phyloP scores from a whole-genome alignment of 2,888 invertebrate genomes.

The Omphaloscelis lunosa region DNA sequence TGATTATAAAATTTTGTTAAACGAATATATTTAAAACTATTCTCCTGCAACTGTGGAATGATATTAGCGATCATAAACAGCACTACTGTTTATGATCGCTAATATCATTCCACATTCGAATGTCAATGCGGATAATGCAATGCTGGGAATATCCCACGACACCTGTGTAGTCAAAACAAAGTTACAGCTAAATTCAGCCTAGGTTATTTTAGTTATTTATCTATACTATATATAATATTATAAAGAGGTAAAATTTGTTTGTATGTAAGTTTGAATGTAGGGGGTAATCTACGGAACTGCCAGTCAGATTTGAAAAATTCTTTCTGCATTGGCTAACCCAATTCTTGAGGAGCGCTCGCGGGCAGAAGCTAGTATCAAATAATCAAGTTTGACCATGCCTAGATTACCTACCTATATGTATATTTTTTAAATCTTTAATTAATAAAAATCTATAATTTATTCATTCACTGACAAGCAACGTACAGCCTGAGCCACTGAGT shows the following conservation, averaged over 20 bases:
- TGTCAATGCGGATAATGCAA: constrained; percentile 29
- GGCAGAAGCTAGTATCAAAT: not conserved
- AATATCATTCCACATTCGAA: constrained; percentile 18
- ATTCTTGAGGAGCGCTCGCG: too few relatives aligned
- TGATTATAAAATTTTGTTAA: not conserved
- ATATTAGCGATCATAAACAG: too few relatives aligned
- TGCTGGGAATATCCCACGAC: constrained; percentile 22
- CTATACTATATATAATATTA: too few relatives aligned
- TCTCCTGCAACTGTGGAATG: not conserved
- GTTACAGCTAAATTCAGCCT: not conserved
- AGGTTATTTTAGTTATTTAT: not conserved
- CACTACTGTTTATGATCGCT: not conserved
- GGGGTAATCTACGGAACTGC: too few relatives aligned
- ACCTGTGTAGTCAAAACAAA: constrained; percentile 10
- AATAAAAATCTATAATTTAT: not conserved
- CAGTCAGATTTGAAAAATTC: too few relatives aligned
- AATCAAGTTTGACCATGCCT: too few relatives aligned
- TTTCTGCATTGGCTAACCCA: too few relatives aligned
- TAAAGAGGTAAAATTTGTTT: too few relatives aligned
- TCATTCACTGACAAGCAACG: not conserved
- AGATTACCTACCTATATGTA: too few relatives aligned
- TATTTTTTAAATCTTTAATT: not conserved
- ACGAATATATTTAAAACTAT: not conserved
- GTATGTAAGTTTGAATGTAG: too few relatives aligned
- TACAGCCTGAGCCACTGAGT: too few relatives aligned